Percentiles rank a stretch among this genome's conserved stretches.
Conservation (phyloP, 2,113 vertebrate genomes). For the Apodemus speciosus region DNA sequence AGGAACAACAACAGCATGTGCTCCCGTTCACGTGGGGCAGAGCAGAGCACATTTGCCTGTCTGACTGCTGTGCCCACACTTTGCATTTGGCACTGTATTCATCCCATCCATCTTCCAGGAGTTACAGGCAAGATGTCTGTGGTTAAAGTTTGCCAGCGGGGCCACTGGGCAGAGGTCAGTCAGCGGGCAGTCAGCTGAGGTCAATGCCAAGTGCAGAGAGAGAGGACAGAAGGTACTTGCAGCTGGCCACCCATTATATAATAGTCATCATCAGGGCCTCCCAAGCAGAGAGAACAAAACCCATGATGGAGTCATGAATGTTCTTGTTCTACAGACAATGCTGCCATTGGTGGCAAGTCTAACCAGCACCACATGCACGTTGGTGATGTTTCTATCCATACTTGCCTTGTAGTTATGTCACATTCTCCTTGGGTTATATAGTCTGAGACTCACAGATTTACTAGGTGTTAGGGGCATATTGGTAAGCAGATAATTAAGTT, state of each 20-base stretch:
- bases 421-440: not conserved
- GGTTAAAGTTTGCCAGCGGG: not conserved
- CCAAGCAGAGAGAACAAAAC: not conserved
- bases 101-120: not conserved
- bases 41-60: not conserved
- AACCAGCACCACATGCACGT: not conserved
- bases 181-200: not conserved
- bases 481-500: not conserved
- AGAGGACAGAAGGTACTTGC: not conserved
- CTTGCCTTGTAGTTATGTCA: not conserved
- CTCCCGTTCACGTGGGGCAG: not conserved
- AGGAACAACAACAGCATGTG: not conserved
- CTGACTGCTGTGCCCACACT: not conserved
- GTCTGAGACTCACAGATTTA: not conserved
- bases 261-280: not conserved
- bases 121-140: not conserved
- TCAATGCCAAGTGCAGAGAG: not conserved
- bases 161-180: not conserved
- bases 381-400: not conserved
- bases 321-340: not conserved
- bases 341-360: not conserved
- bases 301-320: not conserved
- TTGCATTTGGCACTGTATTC: not conserved
- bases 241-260: not conserved
- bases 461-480: not conserved